Percentiles rank a stretch among this genome's conserved stretches.
Evolutionary conservation across 1,140 invertebrate genomes (phyloP).

Genomic region (Diploscapter pachys): DNA sequence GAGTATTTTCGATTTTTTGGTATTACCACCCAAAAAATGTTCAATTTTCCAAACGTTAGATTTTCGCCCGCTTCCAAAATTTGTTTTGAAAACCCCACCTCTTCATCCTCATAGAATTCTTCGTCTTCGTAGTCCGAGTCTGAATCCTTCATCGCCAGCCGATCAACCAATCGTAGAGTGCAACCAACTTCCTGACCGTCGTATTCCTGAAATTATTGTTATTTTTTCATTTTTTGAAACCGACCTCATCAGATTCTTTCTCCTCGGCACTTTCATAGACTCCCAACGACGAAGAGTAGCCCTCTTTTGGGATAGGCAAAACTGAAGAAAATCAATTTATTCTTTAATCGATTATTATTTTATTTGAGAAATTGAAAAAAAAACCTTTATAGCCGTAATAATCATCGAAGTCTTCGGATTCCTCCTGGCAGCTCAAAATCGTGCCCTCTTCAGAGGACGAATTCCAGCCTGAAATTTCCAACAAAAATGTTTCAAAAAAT

Average conservation of each 20-base stretch:
- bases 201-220: conserved; percentile 32
- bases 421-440: conserved; percentile 26
- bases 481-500: neutral
- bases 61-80: neutral
- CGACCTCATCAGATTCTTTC: conserved; percentile 30
- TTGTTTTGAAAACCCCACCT: conserved; percentile 20
- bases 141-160: conserved; percentile 45
- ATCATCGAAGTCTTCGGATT: conserved; percentile 19
- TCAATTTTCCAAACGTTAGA: no score
- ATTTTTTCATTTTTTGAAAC: no score
- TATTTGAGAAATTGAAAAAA: no score
- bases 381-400: no score
- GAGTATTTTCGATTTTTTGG: no score
- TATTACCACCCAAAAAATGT: no score
- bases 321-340: neutral
- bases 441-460: conserved; percentile 29
- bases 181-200: conserved; percentile 48
- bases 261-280: conserved; percentile 26
- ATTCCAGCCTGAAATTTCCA: conserved; percentile 26
- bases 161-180: conserved; percentile 48
- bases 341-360: no score
- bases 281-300: conserved; percentile 31
- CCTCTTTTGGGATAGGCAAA: conserved; percentile 13
- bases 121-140: conserved; percentile 40
- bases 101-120: conserved; percentile 40